Evolutionary conservation across 2,797 vertebrate genomes (phyloP), one percentile per base, ranked within the genome.

Genomic region (Loris lydekkerianus): DNA sequence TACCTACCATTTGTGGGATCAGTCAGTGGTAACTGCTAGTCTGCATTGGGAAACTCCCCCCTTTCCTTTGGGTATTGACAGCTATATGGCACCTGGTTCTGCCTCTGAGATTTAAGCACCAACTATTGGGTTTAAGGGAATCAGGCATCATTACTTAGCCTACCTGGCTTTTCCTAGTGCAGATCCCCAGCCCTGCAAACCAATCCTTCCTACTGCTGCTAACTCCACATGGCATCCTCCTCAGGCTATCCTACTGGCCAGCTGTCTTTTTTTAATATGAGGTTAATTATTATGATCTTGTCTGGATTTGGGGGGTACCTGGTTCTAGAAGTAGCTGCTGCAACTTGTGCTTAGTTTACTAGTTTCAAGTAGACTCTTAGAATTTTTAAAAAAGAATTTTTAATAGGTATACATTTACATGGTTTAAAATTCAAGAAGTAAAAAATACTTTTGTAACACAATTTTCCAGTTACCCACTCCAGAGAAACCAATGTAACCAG

Each of bases 401-500:
- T 1, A 91, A 34, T 86, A 21, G 3, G 20, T 46, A 56, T 40
- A 37, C 34, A 61, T 91, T 94, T 29, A 83, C 27, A 10, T 29
- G 3, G 29, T 89, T 89, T 46, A 91, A 37, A 94, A 78, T 91
- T 91, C 49, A 93, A 7, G 56, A 77, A 93, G 17, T 73, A 60
- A 11, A 80, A 86, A 76, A 10, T 20, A 4, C 56, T 58, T 70
- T 0, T 20, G 3, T 67, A 56, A 70, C 83, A 25, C 31, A 43
- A 4, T 56, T 53, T 60, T 65, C 18, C 17, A 77, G 29, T 31
- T 27, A 20, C 34, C 37, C 43, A 76, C 7, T 89, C 21, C 73
- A 70, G 37, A 46, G 18, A 34, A n/a, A 10, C 53, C 31, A 31
- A 2, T 25, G 25, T 60, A 84, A 37, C 76, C 20, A 73, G 20